Evolutionary conservation across 2,888 invertebrate genomes (phyloP).

Genomic region (Margaritifera margaritifera): DNA sequence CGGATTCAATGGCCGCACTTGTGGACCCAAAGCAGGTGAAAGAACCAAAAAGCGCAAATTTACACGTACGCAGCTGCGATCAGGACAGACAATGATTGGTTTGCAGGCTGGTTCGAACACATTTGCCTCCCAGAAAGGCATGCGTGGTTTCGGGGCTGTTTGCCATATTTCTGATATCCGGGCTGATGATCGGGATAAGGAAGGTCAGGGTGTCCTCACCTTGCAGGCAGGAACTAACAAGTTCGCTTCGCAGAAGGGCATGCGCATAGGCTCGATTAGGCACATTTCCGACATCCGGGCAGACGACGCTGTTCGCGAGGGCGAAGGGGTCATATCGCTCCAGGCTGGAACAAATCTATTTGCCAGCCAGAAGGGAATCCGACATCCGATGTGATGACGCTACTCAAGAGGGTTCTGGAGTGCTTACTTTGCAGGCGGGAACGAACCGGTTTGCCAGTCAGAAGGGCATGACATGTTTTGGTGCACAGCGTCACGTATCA

Average conservation of each 20-base stretch:
- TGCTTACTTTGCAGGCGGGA: constrained; percentile 65
- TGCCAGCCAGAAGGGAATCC: constrained; percentile 69
- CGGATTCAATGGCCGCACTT: constrained; percentile 64
- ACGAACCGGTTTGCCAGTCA: constrained; percentile 68
- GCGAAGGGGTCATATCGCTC: constrained; percentile 60
- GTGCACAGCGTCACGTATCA: constrained; percentile 65
- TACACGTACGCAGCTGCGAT: constrained; percentile 61
- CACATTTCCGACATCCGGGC: constrained; percentile 69
- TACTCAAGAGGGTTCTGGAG: constrained; percentile 48
- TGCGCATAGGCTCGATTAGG: constrained; percentile 54
- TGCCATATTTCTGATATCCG: constrained; percentile 69
- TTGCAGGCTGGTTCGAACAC: constrained; percentile 70
- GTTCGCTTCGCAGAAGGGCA: constrained; percentile 60
- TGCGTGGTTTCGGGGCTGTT: constrained; percentile 57
- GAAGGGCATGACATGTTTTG: constrained; percentile 65
- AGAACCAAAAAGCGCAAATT: constrained; percentile 52
- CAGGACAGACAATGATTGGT: constrained; percentile 59
- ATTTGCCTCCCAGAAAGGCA: constrained; percentile 70
- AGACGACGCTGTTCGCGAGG: constrained; percentile 61
- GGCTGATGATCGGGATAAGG: constrained; percentile 57
- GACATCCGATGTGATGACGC: constrained; percentile 67
- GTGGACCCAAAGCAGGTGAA: constrained; percentile 64
- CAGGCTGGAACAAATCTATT: constrained; percentile 69
- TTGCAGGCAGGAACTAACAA: constrained; percentile 69
- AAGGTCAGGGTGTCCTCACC: constrained; percentile 43